Conservation (phyloP, 2,113 vertebrate genomes). For the Paracanthobrama guichenoti region DNA sequence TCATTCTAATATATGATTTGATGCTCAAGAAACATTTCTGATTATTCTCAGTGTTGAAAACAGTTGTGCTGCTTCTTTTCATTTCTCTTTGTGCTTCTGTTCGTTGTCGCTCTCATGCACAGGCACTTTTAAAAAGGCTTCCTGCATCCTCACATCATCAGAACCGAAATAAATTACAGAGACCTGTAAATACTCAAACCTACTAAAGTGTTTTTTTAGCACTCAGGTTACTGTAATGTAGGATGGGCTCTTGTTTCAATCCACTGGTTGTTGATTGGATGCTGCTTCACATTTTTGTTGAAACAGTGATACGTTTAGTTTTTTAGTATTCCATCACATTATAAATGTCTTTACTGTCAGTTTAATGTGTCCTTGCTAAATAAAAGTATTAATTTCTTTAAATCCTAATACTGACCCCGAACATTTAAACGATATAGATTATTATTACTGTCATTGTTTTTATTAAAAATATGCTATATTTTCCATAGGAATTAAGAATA, state of each 20-base stretch:
- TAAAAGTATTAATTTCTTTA: not conserved
- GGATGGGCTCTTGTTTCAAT: too few species aligned
- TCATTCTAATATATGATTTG: too few species aligned
- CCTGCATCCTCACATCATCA: not conserved
- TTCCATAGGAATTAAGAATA: not conserved
- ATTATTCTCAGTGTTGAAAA: too few species aligned
- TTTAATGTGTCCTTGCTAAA: not conserved
- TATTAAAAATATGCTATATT: not conserved
- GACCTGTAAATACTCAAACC: too few species aligned
- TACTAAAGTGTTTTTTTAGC: too few species aligned
- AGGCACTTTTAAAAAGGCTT: not conserved
- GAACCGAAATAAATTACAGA: too few species aligned
- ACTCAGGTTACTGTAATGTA: too few species aligned
- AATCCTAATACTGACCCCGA: not conserved
- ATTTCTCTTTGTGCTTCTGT: constrained; percentile 19
- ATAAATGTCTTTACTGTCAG: not conserved
- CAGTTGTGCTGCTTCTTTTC: too few species aligned
- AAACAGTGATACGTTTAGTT: too few species aligned
- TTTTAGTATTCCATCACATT: not conserved
- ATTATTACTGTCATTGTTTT: not conserved
- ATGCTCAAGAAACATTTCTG: too few species aligned
- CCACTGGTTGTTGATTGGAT: too few species aligned
- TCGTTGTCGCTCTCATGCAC: not conserved
- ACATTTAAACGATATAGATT: not conserved
- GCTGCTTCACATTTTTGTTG: too few species aligned